Base-by-base conservation (phyloP, 2,888 invertebrate species). In the Villa cingulata region DNA sequence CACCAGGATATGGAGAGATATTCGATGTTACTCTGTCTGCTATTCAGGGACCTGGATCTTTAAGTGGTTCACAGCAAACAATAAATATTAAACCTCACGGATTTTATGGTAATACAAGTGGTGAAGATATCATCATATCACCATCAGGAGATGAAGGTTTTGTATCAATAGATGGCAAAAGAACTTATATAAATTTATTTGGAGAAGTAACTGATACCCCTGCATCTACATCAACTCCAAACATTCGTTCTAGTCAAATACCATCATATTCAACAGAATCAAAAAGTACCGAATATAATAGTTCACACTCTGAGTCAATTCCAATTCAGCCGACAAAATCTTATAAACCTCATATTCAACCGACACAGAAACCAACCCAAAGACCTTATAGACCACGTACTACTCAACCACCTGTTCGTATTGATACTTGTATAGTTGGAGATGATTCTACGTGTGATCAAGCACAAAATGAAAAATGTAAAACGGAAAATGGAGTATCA, bases 401-500 rank as follows among this genome's bases (percentile, higher is more conserved):
- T 3, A 67, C 67, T 5, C 68, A 63, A 45, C 66, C 68, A 12
- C 69, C 69, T 0, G 69, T 70, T 61, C 56, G 91, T 56, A 92
- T 92, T 51, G 92, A 92, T 63, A 92, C 92, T 0, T 92, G 92
- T 59, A 91, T 92, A 18, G 91, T 92, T 0, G 92, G 91, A 1
- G 91, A 92, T 57, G 87, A 89, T 57, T 83, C 86, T 1, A 91
- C 92, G 0, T 92, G 92, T 57, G 90, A 91, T 60, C 78, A 80
- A 47, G 83, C 86, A 1, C 86, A 90, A 62, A 85, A 88, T 59
- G 92, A 92, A 63, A 81, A 81, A 45, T 92, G 92, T 61, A 77
- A 82, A 51, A 92, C 90, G 0, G 88, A 88, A 67, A 75, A 74
- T 51, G 84, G 89, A 2, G 88, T 91, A 1, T 90, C 89, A 2